Evolutionary conservation across 2,888 invertebrate genomes (phyloP).

Genomic region (Tuberolachnus salignus): DNA sequence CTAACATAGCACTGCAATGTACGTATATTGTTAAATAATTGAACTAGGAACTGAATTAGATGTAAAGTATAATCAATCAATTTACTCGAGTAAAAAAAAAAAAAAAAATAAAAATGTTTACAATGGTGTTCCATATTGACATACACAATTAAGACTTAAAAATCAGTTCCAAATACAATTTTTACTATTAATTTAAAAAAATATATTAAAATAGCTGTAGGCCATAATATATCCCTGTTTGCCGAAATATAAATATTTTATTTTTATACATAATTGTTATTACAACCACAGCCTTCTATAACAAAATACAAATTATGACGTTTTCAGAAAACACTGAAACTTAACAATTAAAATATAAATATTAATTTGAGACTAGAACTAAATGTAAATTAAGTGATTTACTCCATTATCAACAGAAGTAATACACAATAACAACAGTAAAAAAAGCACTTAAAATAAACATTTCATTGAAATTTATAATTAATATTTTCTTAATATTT

Average conservation of each 20-base stretch:
- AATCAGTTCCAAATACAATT: slow-evolving; percentile 43
- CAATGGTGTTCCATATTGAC: neutral
- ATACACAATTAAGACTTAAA: slow-evolving; percentile 13
- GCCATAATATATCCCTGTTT: slow-evolving; percentile 48
- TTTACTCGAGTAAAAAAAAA: neutral
- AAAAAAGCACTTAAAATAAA: slow-evolving; percentile 2
- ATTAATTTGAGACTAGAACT: slow-evolving; percentile 46
- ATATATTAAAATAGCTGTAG: slow-evolving; percentile 32
- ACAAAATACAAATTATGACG: slow-evolving; percentile 11
- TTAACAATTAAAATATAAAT: slow-evolving; percentile 20
- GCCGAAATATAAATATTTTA: slow-evolving; percentile 32
- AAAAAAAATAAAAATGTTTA: neutral
- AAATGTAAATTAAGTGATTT: slow-evolving; percentile 17
- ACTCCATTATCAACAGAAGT: slow-evolving; percentile 24
- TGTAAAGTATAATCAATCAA: slow-evolving; percentile 7
- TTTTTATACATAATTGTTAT: neutral
- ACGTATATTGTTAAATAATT: slow-evolving; percentile 15
- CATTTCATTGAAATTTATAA: neutral
- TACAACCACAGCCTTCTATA: slow-evolving; percentile 50
- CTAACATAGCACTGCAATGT: slow-evolving; percentile 18
- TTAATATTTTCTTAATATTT: slow-evolving; percentile 4
- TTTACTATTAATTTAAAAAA: slow-evolving; percentile 10
- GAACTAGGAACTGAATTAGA: slow-evolving; percentile 38
- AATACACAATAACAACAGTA: neutral
- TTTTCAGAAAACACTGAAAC: slow-evolving; percentile 12